These are phyloP conservation scores for Hoplodrina blanda DNA, from an alignment of 2,888 invertebrate species.

Conservation along the genomic window DNA sequence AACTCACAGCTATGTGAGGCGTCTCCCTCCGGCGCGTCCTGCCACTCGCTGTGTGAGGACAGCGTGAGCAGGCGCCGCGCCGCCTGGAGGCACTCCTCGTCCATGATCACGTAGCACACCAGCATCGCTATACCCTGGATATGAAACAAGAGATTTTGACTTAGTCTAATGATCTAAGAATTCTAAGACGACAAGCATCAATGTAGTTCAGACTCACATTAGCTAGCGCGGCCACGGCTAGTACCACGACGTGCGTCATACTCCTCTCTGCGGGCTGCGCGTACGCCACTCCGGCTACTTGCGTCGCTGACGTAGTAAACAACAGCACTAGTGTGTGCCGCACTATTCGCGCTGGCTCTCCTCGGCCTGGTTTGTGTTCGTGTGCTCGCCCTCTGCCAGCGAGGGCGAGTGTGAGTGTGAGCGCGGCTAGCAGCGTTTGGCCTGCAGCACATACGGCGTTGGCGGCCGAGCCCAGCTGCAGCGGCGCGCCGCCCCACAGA, in stretches of 20 bases:
- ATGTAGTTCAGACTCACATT: conserved; percentile 73
- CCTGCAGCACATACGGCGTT: conserved; percentile 93
- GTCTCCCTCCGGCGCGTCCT: conserved; percentile 89
- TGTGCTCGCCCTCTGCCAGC: conserved; percentile 4
- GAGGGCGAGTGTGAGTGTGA: conserved; percentile 93
- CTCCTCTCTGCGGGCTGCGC: conserved; percentile 81
- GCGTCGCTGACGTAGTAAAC: conserved; percentile 78
- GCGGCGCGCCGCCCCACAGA: conserved; percentile 91
- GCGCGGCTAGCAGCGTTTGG: conserved; percentile 92
- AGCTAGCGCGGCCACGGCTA: conserved; percentile 80
- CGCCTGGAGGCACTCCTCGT: conserved; percentile 90
- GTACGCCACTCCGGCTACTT: conserved; percentile 84
- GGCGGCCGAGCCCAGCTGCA: conserved; percentile 89
- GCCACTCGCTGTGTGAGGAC: conserved; percentile 82
- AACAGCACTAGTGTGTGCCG: conserved; percentile 81
- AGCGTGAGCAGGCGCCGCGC: conserved; percentile 79
- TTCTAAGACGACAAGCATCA: background rate
- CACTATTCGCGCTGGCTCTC: conserved; percentile 78
- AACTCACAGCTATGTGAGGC: conserved; percentile 92
- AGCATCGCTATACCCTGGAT: conserved; percentile 90
- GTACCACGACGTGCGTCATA: conserved; percentile 74
- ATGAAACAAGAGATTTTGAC: background rate
- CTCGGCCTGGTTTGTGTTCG: conserved; percentile 66
- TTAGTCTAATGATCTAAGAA: background rate
- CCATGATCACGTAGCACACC: conserved; percentile 91